Evolutionary conservation across 2,113 vertebrate species (phyloP).

Genomic region (Semicossyphus pulcher): DNA sequence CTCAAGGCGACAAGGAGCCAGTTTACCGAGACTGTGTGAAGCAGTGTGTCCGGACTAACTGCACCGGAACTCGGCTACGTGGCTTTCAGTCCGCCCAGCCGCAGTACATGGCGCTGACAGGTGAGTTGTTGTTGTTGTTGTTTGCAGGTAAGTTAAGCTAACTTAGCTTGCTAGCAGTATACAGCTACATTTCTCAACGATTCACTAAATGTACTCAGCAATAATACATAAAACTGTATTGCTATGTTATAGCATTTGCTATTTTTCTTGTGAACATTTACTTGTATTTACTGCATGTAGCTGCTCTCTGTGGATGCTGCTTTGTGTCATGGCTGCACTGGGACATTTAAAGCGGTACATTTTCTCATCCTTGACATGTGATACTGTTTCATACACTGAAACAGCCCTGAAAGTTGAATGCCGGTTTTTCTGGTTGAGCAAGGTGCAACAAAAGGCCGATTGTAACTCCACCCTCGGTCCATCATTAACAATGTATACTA

Average conservation of each 20-base stretch:
- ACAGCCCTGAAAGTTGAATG: background rate
- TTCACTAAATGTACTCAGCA: no score
- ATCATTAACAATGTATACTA: background rate
- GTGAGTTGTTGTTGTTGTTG: constrained; percentile 57
- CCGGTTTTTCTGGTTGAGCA: constrained; percentile 55
- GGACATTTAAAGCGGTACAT: background rate
- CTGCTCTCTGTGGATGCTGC: background rate
- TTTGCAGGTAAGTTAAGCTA: constrained; percentile 43
- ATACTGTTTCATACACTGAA: background rate
- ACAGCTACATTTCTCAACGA: background rate
- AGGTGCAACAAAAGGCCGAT: constrained; percentile 4
- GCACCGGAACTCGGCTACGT: constrained; percentile 88
- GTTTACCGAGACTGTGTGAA: constrained; percentile 93
- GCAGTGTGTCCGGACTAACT: constrained; percentile 91
- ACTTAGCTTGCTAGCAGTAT: constrained; percentile 28
- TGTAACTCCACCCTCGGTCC: background rate
- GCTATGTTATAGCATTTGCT: background rate
- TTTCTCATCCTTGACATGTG: background rate
- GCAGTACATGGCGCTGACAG: constrained; percentile 93
- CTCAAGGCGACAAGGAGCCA: constrained; percentile 95
- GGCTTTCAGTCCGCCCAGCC: constrained; percentile 91
- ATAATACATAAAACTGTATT: background rate
- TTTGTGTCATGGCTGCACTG: background rate
- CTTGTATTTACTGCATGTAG: background rate
- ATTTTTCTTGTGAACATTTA: background rate